phyloP scores from a whole-genome alignment of 2,797 vertebrate genomes.

The Luscinia luscinia region DNA sequence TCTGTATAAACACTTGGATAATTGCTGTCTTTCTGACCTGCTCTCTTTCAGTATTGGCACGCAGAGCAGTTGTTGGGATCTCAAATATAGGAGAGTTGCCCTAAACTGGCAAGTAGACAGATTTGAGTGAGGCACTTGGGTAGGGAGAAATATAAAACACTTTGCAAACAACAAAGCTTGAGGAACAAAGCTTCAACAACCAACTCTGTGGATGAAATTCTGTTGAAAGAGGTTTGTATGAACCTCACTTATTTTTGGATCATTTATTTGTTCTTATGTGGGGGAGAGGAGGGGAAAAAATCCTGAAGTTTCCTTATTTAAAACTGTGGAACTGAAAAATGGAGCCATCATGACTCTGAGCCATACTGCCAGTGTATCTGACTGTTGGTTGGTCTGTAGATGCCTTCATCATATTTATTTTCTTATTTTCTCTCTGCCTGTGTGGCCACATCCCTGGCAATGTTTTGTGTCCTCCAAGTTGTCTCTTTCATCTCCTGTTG shows the following conservation, averaged over 20 bases:
- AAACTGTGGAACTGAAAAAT: background rate
- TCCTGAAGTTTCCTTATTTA: background rate
- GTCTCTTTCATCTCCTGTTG: background rate
- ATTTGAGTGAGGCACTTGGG: background rate
- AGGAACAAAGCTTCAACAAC: background rate
- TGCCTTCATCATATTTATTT: background rate
- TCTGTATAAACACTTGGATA: constrained; percentile 51
- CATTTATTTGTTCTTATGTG: background rate
- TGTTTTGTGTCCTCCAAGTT: background rate
- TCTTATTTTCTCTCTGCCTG: background rate
- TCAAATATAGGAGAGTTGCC: background rate
- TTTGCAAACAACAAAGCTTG: background rate
- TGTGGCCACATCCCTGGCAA: fast-evolving
- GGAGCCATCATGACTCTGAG: background rate
- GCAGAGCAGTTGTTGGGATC: background rate
- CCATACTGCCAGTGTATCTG: background rate
- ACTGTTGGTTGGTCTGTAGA: background rate
- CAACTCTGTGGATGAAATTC: background rate
- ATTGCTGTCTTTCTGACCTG: background rate
- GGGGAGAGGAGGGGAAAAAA: background rate
- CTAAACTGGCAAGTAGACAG: background rate
- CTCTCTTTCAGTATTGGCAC: background rate
- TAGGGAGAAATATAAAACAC: background rate
- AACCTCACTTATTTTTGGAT: background rate
- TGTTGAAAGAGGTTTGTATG: background rate